These are phyloP conservation scores for Todiramphus chloris DNA, from an alignment of 2,113 vertebrate genomes.

Conservation along the genomic window DNA sequence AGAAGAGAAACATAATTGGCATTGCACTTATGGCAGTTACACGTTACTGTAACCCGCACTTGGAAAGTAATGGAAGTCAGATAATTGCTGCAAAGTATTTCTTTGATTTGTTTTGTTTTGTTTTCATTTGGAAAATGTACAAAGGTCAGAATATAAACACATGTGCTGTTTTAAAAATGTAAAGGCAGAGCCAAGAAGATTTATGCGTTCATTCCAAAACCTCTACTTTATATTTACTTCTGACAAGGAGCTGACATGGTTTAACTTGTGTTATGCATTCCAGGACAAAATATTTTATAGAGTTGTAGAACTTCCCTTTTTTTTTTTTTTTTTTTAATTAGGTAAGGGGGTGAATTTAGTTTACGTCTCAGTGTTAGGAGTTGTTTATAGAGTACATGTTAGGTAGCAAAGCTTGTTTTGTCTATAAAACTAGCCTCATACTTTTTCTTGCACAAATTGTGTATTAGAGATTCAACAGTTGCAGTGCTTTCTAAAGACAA, in stretches of 20 bases:
- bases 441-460: background rate
- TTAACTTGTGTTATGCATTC: constrained; percentile 64
- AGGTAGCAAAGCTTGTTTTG: background rate
- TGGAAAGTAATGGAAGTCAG: background rate
- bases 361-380: background rate
- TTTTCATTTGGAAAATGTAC: constrained; percentile 18
- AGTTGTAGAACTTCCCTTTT: background rate
- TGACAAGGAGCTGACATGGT: constrained; percentile 53
- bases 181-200: constrained; percentile 60
- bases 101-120: background rate
- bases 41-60: background rate
- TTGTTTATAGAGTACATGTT: background rate
- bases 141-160: constrained; percentile 63
- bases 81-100: constrained; percentile 43
- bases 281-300: constrained; percentile 51
- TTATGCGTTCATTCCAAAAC: constrained; percentile 30
- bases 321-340: background rate
- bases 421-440: background rate
- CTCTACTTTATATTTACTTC: constrained; percentile 44
- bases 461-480: background rate
- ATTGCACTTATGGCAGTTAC: constrained; percentile 5
- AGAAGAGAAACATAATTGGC: constrained; percentile 58
- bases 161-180: constrained; percentile 10
- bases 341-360: background rate
- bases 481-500: background rate